Base-by-base conservation (phyloP, 2,888 invertebrate species). In the Lithophane leautieri region DNA sequence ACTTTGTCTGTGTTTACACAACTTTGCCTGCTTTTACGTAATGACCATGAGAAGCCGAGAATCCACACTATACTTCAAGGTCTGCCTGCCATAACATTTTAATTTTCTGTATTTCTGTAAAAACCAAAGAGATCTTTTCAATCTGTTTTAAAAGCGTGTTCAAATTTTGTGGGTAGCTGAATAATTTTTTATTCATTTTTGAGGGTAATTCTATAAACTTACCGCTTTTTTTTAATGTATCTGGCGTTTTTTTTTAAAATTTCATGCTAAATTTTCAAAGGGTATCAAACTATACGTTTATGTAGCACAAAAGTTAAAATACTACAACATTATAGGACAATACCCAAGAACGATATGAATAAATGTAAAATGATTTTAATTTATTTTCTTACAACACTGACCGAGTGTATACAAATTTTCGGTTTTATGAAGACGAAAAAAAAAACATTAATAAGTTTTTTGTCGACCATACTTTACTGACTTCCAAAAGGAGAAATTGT, bases 51-150 rank as follows among this genome's bases (percentile, higher is more conserved):
- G 28, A 54, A 73, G 40, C 34, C 7, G 14, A 19, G 65, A 76
- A 73, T 68, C 77, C 77, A 56, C 3, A 63, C 62, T 66, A 25
- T 65, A 8, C 60, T 76, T 76, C 60, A 70, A 67, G 54, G 79
- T 78, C 76, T 81, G 61, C 58, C 86, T 86, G 86, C 87, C 86
- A 87, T 87, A 85, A 85, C 76, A 70, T 68, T 81, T 81, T 74
- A 42, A 69, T 79, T 74, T 83, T 85, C 84, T 85, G 78, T 86
- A 78, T 86, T 86, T 86, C 86, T 86, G 85, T 86, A 82, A 71
- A 86, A 84, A 87, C 86, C 86, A 88, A 88, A 86, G 87, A 87
- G 73, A 84, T 78, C 73, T 83, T 83, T 86, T 76, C 76, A 84
- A 79, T 85, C 76, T 83, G 80, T 74, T 86, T 83, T 87, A 83